These are phyloP conservation scores for Rhimphoctona megacephalus DNA, from an alignment of 2,888 invertebrate genomes.

Conservation along the genomic window DNA sequence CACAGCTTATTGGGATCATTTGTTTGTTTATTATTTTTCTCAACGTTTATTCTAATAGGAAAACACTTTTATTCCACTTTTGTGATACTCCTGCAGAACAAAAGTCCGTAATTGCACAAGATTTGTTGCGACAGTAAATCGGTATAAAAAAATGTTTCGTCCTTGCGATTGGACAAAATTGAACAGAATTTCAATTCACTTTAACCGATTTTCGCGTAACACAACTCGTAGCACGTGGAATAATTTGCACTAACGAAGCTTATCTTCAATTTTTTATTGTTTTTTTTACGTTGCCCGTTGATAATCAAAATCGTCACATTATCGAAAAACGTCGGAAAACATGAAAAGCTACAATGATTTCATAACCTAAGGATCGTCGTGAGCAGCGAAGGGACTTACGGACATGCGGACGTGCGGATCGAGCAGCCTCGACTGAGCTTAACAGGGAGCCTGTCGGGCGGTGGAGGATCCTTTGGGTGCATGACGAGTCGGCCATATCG, in stretches of 20 bases:
- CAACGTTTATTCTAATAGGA: background rate
- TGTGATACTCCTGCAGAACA: conserved; percentile 31
- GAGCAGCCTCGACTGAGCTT: conserved; percentile 80
- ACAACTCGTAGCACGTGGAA: conserved; percentile 17
- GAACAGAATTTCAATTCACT: background rate
- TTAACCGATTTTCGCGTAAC: conserved; percentile 9
- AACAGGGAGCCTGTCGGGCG: conserved; percentile 65
- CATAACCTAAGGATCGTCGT: background rate
- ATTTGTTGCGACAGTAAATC: background rate
- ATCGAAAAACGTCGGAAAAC: background rate
- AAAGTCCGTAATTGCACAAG: conserved; percentile 20
- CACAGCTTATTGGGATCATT: conserved; percentile 40
- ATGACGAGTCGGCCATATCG: conserved; percentile 83
- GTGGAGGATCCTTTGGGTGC: conserved; percentile 55
- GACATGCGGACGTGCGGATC: conserved; percentile 75
- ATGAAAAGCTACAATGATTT: background rate
- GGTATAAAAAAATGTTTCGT: background rate
- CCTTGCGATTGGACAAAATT: no score
- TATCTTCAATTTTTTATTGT: background rate
- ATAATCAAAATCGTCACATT: background rate
- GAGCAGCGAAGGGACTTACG: conserved; percentile 18
- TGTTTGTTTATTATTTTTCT: background rate
- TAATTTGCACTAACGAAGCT: background rate
- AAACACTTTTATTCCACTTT: conserved; percentile 40
- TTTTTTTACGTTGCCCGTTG: background rate